phyloP scores from a whole-genome alignment of 1,140 invertebrate genomes.

The Trinorchestia longiramus region DNA sequence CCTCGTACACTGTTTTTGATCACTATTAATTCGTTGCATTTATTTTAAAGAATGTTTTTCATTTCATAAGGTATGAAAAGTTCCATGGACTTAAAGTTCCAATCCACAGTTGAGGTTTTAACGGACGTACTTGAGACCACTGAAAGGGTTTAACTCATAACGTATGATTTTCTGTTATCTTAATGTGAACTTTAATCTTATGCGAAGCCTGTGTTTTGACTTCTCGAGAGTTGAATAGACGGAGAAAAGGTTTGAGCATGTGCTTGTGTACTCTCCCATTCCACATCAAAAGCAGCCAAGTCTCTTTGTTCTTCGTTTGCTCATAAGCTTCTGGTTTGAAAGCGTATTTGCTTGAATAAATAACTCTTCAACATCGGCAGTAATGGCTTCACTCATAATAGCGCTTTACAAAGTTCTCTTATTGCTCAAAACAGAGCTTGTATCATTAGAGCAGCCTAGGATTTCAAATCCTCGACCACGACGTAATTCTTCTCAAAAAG shows the following conservation, averaged over 20 bases:
- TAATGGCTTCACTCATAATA: not conserved
- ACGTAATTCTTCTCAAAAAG: too few relatives aligned
- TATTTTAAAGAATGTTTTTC: too few relatives aligned
- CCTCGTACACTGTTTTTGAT: too few relatives aligned
- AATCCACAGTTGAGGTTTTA: too few relatives aligned
- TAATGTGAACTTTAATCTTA: too few relatives aligned
- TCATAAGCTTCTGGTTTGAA: not conserved
- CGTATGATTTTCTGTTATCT: too few relatives aligned
- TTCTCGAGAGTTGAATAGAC: not conserved
- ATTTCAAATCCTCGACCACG: not conserved
- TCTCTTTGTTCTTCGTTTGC: not conserved
- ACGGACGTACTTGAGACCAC: too few relatives aligned
- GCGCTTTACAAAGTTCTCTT: not conserved
- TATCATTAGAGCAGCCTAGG: not conserved
- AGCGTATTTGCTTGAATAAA: not conserved
- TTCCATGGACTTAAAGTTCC: too few relatives aligned
- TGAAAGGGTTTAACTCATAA: too few relatives aligned
- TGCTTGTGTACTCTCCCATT: not conserved
- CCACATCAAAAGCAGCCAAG: not conserved
- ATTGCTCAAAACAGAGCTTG: not conserved
- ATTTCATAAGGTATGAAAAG: too few relatives aligned
- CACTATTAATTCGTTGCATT: too few relatives aligned
- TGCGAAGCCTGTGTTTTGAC: not conserved
- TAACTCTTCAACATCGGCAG: not conserved
- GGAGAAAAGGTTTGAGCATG: not conserved